A percentile compares a stretch with the other conserved stretches of the same genome.
Conservation (phyloP, 1,140 invertebrate species). For the Epicauta chinensis region DNA sequence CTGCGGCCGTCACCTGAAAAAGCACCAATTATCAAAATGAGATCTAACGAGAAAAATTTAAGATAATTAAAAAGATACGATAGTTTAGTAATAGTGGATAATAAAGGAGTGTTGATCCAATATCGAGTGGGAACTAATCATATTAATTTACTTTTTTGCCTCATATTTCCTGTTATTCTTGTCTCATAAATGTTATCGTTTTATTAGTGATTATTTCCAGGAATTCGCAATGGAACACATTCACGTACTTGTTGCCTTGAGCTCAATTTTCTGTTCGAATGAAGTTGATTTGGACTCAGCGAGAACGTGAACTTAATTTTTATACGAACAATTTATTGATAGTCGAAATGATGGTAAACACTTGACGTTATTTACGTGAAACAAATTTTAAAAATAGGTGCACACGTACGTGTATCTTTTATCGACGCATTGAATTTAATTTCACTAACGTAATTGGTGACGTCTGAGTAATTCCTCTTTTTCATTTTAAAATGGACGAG, state of each 20-base stretch:
- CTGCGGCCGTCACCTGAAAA: conserved; percentile 63
- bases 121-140: neutral
- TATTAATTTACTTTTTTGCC: neutral
- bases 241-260: neutral
- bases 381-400: no score
- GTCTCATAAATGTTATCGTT: neutral
- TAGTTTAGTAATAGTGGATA: neutral
- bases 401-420: no score
- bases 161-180: neutral
- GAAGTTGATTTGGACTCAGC: neutral
- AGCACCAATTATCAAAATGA: neutral
- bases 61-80: neutral
- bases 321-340: no score
- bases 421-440: no score
- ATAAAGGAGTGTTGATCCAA: neutral
- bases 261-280: neutral
- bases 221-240: neutral
- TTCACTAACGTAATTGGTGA: no score
- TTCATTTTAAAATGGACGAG: no score
- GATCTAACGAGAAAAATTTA: neutral
- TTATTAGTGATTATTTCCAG: neutral
- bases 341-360: no score
- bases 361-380: no score
- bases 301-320: neutral
- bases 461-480: no score